Percentiles rank a stretch among this genome's conserved stretches.
Evolutionary conservation across 2,888 invertebrate species (phyloP).

Genomic region (Tachina lurida): DNA sequence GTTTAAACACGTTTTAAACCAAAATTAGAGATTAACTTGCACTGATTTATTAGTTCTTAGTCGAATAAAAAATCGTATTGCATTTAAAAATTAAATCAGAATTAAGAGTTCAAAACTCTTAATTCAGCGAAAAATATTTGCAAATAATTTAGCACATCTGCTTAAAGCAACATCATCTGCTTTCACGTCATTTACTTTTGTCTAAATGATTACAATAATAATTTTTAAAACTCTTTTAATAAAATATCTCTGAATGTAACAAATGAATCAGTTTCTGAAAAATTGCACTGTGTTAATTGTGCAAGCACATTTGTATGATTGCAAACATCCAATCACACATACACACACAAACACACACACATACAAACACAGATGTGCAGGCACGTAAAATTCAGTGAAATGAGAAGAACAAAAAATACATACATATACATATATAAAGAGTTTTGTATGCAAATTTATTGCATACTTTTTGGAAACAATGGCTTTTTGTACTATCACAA

Average conservation of each 20-base stretch:
- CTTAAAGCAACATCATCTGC: conserved; percentile 25
- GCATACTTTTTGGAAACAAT: conserved; percentile 63
- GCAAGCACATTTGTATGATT: conserved; percentile 58
- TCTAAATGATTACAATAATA: conserved; percentile 38
- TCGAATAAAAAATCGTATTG: too few relatives aligned
- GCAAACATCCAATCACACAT: background rate
- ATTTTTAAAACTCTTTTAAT: conserved; percentile 37
- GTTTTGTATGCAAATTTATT: conserved; percentile 57
- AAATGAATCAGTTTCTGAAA: conserved; percentile 50
- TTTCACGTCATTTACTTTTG: conserved; percentile 40
- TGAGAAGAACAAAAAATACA: conserved; percentile 18
- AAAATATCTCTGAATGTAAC: background rate
- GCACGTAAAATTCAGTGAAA: conserved; percentile 35
- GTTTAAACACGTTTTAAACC: too few relatives aligned
- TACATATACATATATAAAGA: background rate
- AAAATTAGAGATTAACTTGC: too few relatives aligned
- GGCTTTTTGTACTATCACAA: conserved; percentile 53
- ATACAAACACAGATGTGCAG: background rate
- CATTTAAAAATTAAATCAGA: too few relatives aligned
- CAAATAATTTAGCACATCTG: background rate
- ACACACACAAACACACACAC: background rate
- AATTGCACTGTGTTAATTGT: conserved; percentile 61
- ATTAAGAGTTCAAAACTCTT: too few relatives aligned
- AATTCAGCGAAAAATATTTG: background rate
- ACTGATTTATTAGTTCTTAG: too few relatives aligned